Percentiles rank a stretch among this genome's conserved stretches.
Conservation (phyloP, 2,113 vertebrate species). For the Onychostruthus taczanowskii region DNA sequence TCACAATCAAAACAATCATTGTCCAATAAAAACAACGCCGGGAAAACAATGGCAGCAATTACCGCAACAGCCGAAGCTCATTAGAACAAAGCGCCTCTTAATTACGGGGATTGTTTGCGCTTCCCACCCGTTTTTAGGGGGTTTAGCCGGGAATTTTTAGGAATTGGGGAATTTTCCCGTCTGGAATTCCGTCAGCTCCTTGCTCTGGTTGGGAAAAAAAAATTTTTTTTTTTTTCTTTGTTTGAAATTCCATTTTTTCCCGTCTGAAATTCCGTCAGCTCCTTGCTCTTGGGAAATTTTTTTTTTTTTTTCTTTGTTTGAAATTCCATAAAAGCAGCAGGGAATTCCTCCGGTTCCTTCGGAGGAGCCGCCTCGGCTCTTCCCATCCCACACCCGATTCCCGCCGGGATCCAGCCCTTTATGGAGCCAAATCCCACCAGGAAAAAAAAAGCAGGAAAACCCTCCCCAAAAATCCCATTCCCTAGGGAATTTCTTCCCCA, state of each 20-base stretch:
- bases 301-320: neutral
- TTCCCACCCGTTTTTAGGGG: neutral
- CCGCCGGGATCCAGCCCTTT: neutral
- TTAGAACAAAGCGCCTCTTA: neutral
- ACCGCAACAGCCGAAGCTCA: neutral
- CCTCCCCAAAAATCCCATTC: neutral
- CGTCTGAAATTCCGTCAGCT: no score
- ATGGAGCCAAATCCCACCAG: neutral
- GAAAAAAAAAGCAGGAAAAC: neutral
- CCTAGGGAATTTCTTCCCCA: neutral
- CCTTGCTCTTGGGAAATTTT: no score
- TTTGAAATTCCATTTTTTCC: neutral
- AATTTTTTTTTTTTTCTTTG: no score
- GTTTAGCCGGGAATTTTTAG: neutral
- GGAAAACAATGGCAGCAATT: neutral
- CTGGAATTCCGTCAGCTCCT: neutral
- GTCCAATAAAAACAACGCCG: neutral
- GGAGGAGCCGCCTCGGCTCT: fast-evolving
- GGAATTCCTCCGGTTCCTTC: neutral
- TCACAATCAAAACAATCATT: neutral
- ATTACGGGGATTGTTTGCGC: neutral
- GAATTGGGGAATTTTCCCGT: neutral
- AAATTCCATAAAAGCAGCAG: fast-evolving
- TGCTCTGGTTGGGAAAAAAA: no score
- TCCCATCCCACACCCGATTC: neutral